Percentiles rank a stretch among this genome's conserved stretches.
phyloP scores from a whole-genome alignment of 92 coral and sea anemone genomes.

The Palythoa heliodiscus region DNA sequence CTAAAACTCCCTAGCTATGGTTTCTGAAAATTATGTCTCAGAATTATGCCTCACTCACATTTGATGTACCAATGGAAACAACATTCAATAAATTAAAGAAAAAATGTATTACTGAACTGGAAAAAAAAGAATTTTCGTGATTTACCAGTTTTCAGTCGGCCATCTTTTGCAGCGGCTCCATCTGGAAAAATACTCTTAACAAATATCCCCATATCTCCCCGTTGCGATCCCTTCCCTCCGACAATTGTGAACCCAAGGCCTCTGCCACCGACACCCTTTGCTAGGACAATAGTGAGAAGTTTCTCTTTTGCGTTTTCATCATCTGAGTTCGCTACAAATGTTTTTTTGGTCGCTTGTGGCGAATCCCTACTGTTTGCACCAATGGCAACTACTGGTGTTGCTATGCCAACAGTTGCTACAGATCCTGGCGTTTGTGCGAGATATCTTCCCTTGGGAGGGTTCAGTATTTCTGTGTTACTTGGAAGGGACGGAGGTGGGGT shows the following conservation, averaged over 20 bases:
- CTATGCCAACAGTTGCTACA: conserved; percentile 66
- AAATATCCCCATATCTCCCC: conserved; percentile 89
- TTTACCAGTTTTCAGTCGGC: conserved; percentile 81
- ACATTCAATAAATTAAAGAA: too few relatives aligned
- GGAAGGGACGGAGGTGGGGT: conserved; percentile 61
- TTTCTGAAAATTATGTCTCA: too few relatives aligned
- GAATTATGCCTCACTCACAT: too few relatives aligned
- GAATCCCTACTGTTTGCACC: conserved; percentile 81
- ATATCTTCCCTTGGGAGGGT: conserved; percentile 46
- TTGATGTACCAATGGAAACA: too few relatives aligned
- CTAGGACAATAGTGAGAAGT: conserved; percentile 77
- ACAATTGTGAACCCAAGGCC: conserved; percentile 98
- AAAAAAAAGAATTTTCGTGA: neutral
- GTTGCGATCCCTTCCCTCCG: conserved; percentile 89
- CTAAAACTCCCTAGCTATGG: too few relatives aligned
- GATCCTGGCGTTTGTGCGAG: conserved; percentile 51
- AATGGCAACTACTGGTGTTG: conserved; percentile 67
- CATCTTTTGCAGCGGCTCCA: conserved; percentile 96
- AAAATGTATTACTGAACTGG: too few relatives aligned
- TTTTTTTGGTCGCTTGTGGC: conserved; percentile 61
- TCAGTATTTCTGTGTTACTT: conserved; percentile 39
- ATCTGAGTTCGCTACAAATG: conserved; percentile 26
- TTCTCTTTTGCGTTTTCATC: conserved; percentile 41
- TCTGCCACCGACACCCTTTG: conserved; percentile 89
- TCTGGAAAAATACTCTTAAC: conserved; percentile 84